These are phyloP conservation scores for Leptinotarsa undecemlineata DNA, from an alignment of 1,140 invertebrate species.

Conservation along the genomic window DNA sequence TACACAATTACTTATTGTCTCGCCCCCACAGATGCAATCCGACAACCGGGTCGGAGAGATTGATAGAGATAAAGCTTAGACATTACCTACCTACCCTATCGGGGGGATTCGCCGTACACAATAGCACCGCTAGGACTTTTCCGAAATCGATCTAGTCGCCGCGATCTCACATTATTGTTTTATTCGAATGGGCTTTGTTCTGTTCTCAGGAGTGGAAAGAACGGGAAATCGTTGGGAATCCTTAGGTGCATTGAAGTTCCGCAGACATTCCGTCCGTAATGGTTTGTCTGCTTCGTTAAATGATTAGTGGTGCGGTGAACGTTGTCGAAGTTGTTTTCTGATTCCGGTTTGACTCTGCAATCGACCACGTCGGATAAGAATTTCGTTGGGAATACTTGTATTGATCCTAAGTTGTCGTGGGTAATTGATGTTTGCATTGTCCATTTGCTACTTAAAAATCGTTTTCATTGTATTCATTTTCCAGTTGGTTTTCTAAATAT, in stretches of 20 bases:
- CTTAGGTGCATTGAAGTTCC: background rate
- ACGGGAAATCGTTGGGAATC: background rate
- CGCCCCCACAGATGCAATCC: background rate
- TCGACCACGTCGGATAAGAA: no score
- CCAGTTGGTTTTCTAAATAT: no score
- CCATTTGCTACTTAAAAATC: no score
- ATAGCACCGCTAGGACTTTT: background rate
- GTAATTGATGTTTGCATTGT: no score
- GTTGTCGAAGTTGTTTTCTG: no score
- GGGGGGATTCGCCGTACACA: background rate
- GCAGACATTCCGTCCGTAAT: background rate
- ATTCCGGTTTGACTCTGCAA: no score
- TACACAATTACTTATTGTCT: background rate
- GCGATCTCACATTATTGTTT: conserved; percentile 3
- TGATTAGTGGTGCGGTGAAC: background rate
- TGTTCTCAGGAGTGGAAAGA: background rate
- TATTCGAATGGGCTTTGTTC: conserved; percentile 3
- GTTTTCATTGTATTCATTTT: no score
- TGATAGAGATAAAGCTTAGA: background rate
- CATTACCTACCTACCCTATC: background rate
- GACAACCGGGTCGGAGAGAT: background rate
- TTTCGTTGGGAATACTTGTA: no score
- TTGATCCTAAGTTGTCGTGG: no score
- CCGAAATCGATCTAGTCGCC: conserved; percentile 7
- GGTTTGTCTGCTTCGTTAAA: background rate